phyloP scores from a whole-genome alignment of 2,113 vertebrate species.

The Campylomormyrus numenius region DNA sequence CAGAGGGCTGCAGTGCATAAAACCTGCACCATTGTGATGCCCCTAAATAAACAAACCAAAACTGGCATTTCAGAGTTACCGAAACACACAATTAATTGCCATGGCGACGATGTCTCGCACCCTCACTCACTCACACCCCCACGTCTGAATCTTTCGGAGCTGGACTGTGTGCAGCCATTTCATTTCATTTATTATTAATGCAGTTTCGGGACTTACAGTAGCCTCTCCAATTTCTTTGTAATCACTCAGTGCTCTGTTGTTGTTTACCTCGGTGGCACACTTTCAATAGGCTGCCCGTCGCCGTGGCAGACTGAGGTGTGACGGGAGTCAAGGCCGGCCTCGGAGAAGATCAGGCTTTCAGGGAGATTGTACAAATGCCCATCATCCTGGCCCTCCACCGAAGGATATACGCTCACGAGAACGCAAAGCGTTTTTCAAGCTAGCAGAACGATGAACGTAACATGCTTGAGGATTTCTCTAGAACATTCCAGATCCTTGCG shows the following conservation, averaged over 20 bases:
- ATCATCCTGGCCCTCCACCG: not conserved
- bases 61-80: not conserved
- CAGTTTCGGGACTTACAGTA: not conserved
- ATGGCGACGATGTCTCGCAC: not conserved
- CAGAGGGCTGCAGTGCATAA: not conserved
- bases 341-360: not conserved
- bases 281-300: not conserved
- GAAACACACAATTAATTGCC: not conserved
- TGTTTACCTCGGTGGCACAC: not conserved
- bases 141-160: not conserved
- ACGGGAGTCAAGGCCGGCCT: not conserved
- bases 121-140: not conserved
- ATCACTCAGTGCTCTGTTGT: not conserved
- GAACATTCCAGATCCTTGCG: not conserved
- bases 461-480: not conserved
- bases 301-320: not conserved
- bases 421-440: not conserved
- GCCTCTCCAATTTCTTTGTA: conserved; percentile 5
- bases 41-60: not conserved
- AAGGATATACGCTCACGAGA: not conserved
- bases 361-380: not conserved
- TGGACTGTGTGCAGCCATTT: not conserved
- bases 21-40: not conserved
- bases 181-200: conserved; percentile 3
- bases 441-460: not conserved